Percentiles rank a stretch among this genome's conserved stretches.
Evolutionary conservation across 2,113 vertebrate genomes (phyloP).

Genomic region (Antechinus stuartii): DNA sequence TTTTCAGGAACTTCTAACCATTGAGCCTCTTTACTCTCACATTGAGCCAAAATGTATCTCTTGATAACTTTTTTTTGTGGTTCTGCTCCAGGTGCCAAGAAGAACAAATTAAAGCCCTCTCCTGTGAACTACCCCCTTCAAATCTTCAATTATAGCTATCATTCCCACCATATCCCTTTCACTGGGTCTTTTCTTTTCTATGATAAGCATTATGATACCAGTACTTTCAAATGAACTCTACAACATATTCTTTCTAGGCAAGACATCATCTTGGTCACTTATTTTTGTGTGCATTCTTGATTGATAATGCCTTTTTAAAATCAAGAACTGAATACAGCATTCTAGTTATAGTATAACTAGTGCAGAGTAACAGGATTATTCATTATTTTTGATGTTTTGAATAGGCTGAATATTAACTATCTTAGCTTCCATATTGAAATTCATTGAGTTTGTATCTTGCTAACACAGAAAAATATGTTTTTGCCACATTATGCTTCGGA

Average conservation of each 20-base stretch:
- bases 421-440: not conserved
- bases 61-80: not conserved
- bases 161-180: not conserved
- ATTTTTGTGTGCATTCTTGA: not conserved
- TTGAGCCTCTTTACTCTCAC: not conserved
- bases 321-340: not conserved
- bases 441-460: not conserved
- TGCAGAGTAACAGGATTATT: not conserved
- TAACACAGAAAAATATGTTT: not conserved
- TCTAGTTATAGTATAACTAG: not conserved
- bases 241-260: not conserved
- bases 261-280: not conserved
- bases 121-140: not conserved
- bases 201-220: not conserved
- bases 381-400: not conserved
- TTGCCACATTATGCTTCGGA: not conserved
- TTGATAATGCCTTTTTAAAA: not conserved
- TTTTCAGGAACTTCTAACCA: not conserved
- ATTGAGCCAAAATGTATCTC: not conserved
- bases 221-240: not conserved
- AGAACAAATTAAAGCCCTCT: not conserved
- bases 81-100: not conserved
- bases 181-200: not conserved
- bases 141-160: not conserved
- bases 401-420: not conserved